These are phyloP conservation scores for Brachypteracias leptosomus DNA, from an alignment of 2,113 vertebrate species.

Conservation along the genomic window DNA sequence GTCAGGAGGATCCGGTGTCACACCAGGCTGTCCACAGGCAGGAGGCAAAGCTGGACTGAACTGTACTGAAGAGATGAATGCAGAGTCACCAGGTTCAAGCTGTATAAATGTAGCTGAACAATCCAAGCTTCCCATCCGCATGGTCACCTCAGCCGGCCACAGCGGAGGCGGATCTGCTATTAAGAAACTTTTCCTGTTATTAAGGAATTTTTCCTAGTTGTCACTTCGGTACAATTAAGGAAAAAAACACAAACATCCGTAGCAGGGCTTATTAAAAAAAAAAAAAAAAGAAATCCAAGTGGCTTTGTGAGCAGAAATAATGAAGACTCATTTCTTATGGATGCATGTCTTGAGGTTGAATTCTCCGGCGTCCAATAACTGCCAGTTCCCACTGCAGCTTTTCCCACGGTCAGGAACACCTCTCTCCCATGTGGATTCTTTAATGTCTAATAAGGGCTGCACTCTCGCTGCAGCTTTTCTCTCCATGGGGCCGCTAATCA, in stretches of 20 bases:
- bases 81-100: not conserved
- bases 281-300: not conserved
- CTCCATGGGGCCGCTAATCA: slow-evolving; percentile 65
- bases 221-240: not conserved
- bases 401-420: slow-evolving; percentile 68
- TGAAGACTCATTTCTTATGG: slow-evolving; percentile 44
- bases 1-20: not conserved
- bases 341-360: slow-evolving; percentile 38
- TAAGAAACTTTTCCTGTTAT: not conserved
- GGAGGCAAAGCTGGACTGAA: not conserved
- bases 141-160: not conserved
- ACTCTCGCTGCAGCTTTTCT: slow-evolving; percentile 52
- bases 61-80: not conserved
- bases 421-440: slow-evolving; percentile 67
- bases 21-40: not conserved
- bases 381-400: slow-evolving; percentile 62
- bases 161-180: not conserved
- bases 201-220: not conserved
- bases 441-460: slow-evolving; percentile 67
- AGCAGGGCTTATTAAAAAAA: not conserved
- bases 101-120: rapidly evolving
- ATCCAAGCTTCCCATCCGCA: not conserved
- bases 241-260: not conserved
- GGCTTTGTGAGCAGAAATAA: slow-evolving; percentile 32
- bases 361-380: slow-evolving; percentile 49